Evolutionary conservation across 2,113 vertebrate genomes (phyloP), one percentile per base, ranked within the genome.

Genomic region (Bufo bufo): DNA sequence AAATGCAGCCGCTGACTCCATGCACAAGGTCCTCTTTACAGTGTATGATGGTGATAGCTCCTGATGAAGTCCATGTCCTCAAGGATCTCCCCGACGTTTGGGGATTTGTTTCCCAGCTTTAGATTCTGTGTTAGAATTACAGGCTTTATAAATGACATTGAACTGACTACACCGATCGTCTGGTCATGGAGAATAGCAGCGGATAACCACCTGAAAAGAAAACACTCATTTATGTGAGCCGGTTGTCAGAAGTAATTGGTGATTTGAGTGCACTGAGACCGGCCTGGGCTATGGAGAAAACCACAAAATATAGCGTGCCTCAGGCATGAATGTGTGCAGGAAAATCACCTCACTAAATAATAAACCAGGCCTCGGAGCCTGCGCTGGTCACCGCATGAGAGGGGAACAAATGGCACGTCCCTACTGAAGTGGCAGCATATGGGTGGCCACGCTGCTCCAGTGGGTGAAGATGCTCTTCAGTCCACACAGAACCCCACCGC

Each of bases 231-330:
- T 71, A 23, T 72, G 19, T 84, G 17, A 69, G 59, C 63, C 54
- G 65, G 6, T 58, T 66, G 65, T 66, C 65, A 66, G n/a, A 23
- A 16, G 14, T 72, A 85, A 85, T 72, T 56, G 52, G 83, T 72
- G 50, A 58, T 74, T 56, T 49, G 20, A 9, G 23, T 65, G 56
- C 16, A 59, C 58, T 7, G 56, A 54, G 49, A 84, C 33, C 83
- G 17, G 49, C 69, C 54, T 54, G 19, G 0, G 63, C 59, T 17
- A 14, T 71, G 52, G 7, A 47, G 52, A 47, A 85, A 85, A 45
- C 83, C 83, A 85, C 83, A 85, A 85, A 85, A 54, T 85, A 85
- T 75, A 85, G 83, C 69, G 49, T 72, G 83, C 52, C 49, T 19
- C 14, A 43, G 54, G 77, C 52, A 80, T 58, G 77, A 80, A 59